Conservation (phyloP, 2,797 vertebrate genomes). For the Epinephelus malabaricus region DNA sequence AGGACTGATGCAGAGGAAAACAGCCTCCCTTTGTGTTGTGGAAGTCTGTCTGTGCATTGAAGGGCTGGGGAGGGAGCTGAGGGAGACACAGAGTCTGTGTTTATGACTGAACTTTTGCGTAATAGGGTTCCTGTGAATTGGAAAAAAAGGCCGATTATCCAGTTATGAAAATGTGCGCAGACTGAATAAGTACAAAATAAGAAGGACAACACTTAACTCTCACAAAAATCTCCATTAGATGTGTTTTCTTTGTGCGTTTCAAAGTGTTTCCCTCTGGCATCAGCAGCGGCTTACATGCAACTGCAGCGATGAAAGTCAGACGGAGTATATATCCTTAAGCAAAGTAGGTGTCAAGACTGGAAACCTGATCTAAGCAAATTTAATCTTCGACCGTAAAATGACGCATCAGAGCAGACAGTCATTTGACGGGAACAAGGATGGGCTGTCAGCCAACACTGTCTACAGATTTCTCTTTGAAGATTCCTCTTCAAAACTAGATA, state of each 20-base stretch:
- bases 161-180: conserved; percentile 17
- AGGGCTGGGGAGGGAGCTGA: conserved; percentile 26
- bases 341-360: conserved; percentile 6
- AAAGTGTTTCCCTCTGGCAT: neutral
- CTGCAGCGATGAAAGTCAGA: conserved; percentile 13
- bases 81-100: conserved; percentile 40
- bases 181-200: conserved; percentile 15
- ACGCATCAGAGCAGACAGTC: conserved; percentile 52
- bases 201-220: neutral
- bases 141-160: conserved; percentile 31
- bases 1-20: conserved; percentile 60
- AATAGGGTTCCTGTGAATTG: conserved; percentile 9
- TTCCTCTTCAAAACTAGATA: conserved; percentile 6
- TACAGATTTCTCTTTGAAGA: conserved; percentile 30
- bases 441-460: conserved; percentile 5
- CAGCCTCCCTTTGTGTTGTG: conserved; percentile 67
- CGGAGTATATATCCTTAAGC: conserved; percentile 27
- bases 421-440: conserved; percentile 39
- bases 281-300: neutral
- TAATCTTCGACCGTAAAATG: conserved; percentile 34
- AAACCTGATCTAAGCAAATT: conserved; percentile 48
- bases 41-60: conserved; percentile 52
- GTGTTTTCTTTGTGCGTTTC: neutral
- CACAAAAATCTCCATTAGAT: neutral
- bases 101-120: conserved; percentile 41